Evolutionary conservation across 2,797 vertebrate genomes (phyloP), one percentile per base, ranked within the genome.

Genomic region (Tinamus major): DNA sequence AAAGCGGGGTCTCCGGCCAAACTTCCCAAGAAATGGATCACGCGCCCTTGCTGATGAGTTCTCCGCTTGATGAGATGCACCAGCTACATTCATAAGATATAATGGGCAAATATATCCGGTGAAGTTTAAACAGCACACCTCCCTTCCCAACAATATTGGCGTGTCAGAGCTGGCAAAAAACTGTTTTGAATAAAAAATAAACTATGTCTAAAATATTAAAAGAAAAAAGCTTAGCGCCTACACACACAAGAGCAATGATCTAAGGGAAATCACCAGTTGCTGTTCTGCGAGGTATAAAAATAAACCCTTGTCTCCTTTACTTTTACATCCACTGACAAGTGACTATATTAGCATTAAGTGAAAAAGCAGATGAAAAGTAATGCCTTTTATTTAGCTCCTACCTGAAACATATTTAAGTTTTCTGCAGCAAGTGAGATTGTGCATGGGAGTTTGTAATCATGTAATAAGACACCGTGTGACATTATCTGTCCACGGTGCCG

Each of bases 291-390:
- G 95, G 94, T 96, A 95, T 96, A 97, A 97, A 97, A 97, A 97
- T 97, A 96, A 97, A 97, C 93, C 92, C 93, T 94, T 95, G 94
- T 95, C 94, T 96, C 90, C 83, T 90, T 90, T 96, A 95, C 93
- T 95, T 96, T 92, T 97, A 94, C 93, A 94, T 97, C 95, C 78
- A 70, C 95, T 96, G 96, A 96, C 96, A 96, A 97, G 96, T 93
- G 94, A 96, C 95, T 96, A 94, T 96, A 97, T 96, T 96, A 97
- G 95, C 95, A 97, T 97, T 97, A 97, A 95, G 93, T 93, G 93
- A 97, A 95, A 97, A 97, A 94, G 95, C 95, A 96, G 95, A 95
- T 97, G 96, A 96, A 96, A 96, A 94, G 95, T 96, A 96, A 96
- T 95, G 95, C 90, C 91, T 97, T 95, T 96, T 96, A 96, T 96